A percentile compares a stretch with the other conserved stretches of the same genome.
These are phyloP conservation scores for Pygathrix nemaeus DNA, from an alignment of 2,113 vertebrate genomes.

Conservation along the genomic window DNA sequence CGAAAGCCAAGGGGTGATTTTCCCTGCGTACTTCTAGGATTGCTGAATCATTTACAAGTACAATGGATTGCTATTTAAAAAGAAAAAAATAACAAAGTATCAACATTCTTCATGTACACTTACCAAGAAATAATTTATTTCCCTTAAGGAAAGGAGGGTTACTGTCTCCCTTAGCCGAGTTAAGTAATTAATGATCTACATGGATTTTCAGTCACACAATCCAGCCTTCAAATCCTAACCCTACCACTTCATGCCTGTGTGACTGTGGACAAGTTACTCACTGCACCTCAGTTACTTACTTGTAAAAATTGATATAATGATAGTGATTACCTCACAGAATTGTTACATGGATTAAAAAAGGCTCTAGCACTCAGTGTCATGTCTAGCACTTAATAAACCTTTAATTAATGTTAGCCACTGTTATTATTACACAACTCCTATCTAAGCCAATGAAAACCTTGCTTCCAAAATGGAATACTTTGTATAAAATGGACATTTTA, in stretches of 20 bases:
- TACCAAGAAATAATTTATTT: constrained; percentile 30
- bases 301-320: constrained; percentile 1
- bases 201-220: neutral
- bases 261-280: neutral
- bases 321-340: neutral
- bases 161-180: neutral
- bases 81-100: constrained; percentile 32
- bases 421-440: constrained; percentile 25
- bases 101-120: constrained; percentile 27
- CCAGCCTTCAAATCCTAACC: neutral
- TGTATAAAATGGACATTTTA: constrained; percentile 53
- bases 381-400: constrained; percentile 11
- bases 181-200: neutral
- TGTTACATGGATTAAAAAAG: neutral
- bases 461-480: constrained; percentile 37
- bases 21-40: constrained; percentile 73
- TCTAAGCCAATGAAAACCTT: constrained; percentile 4
- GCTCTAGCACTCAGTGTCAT: neutral
- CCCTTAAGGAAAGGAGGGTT: neutral
- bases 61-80: constrained; percentile 66
- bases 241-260: neutral
- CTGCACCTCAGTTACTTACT: constrained; percentile 19
- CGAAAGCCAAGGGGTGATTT: constrained; percentile 66
- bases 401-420: constrained; percentile 27
- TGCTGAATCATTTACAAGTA: constrained; percentile 76